Base-by-base conservation (phyloP, 2,888 invertebrate genomes). In the Acronicta psi region DNA sequence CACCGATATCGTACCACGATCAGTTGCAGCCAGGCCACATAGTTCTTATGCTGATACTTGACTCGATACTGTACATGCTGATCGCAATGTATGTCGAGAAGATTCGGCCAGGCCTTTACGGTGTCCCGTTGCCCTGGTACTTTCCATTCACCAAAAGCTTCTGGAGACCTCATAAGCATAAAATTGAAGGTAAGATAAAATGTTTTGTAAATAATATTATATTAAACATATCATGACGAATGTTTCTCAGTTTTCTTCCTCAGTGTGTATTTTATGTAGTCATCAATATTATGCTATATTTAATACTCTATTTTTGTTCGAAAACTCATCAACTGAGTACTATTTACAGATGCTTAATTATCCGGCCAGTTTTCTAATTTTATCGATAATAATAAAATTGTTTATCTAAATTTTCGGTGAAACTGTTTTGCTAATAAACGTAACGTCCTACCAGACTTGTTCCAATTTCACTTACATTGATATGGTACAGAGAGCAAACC, bases 1-100 rank as follows among this genome's bases (percentile, higher is more conserved):
- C 90, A 0, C 95, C 96, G 0, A 95, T 96, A 4, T 95, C 96
- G 0, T 95, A 96, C 46, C 97, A 97, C 83, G 97, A 98, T 80
- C 88, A 94, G 38, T 94, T 97, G 52, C 95, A 96, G 9, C 92
- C 98, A 52, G 96, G 96, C 1, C 95, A 96, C 70, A 95, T 97
- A 31, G 94, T 97, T 43, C 78, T 97, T 0, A 96, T 98, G 94
- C 89, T 98, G 78, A 83, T 97, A 47, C 73, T 97, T 0, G 97
- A 97, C 79, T 88, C 95, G 0, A 69, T 96, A 25, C 64, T 98
- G 0, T 98, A 98, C 83, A 94, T 97, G 82, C 55, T 96, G 7
- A 90, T 98, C 20, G 96, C 98, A 0, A 94, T 98, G 87, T 99
- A 99, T 81, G 94, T 98, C 25, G 98, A 99, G 88, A 97, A 97